Base-by-base conservation (phyloP, 2,888 invertebrate genomes). In the Scaptomyza polygonia region DNA sequence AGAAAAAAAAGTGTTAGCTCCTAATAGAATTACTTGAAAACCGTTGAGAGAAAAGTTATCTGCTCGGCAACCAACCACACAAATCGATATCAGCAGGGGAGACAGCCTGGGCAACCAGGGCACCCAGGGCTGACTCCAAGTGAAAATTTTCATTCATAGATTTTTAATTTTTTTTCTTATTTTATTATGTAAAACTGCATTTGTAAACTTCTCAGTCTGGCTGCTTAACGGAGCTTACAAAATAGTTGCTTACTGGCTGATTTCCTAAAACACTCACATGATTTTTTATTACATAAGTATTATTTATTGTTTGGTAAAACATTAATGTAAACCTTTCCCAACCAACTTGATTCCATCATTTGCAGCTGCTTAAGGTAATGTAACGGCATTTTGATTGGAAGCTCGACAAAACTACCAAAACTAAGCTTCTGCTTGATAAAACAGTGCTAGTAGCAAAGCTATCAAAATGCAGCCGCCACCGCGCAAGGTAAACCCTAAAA, bases 401-500 rank as follows among this genome's bases (percentile, higher is more conserved):
- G 63, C 69, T 69, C 32, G 52, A 62, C 48, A 25, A 32, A 70
- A 67, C 14, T 59, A 67, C 64, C 40, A 61, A 70, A 62, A 25
- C 59, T 32, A 21, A 32, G 67, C 59, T 69, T 67, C 58, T 61
- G 67, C 65, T 63, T 65, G 68, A 72, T 64, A 70, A 36, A 67
- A 25, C 40, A 51, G 32, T 40, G 55, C 54, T 49, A 54, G 74
- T 71, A 71, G 63, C 52, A 40, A 72, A 72, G 69, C 67, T 68
- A 58, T 73, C 85, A 90, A 75, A 85, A 96, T 96, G 96, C 96
- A 96, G 94, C 96, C 96, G 90, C 96, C 96, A 89, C 96, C 96
- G 91, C 95, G 96, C 93, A 96, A 96, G 95, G 96, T 96, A 93
- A 94, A 94, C 8, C 25, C 6, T 25, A 25, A 14, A 25, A 25